A percentile compares a stretch with the other conserved stretches of the same genome.
phyloP scores from a whole-genome alignment of 1,140 invertebrate genomes.

The Sitodiplosis mosellana region DNA sequence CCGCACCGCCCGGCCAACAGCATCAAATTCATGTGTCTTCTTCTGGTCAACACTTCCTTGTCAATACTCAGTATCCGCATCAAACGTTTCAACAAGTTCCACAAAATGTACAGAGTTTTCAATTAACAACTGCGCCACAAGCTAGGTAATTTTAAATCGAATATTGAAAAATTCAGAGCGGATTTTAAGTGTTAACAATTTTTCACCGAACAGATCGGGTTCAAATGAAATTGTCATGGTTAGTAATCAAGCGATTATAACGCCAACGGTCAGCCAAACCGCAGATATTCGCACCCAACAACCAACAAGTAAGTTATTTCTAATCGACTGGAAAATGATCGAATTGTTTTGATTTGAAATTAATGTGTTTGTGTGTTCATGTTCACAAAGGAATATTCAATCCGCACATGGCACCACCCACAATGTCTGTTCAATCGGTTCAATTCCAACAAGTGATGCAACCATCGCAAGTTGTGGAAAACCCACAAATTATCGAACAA shows the following conservation, averaged over 20 bases:
- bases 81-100: background rate
- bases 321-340: no score
- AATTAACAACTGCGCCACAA: background rate
- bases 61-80: slow-evolving; percentile 1
- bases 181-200: background rate
- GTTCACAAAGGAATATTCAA: no score
- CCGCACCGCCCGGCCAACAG: background rate
- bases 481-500: background rate
- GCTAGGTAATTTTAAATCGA: background rate
- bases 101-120: slow-evolving; percentile 2
- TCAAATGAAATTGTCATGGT: slow-evolving; percentile 1
- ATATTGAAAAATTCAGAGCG: background rate
- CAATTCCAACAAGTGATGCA: slow-evolving; percentile 1
- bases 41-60: slow-evolving; percentile 3
- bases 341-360: background rate
- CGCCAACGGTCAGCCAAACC: background rate
- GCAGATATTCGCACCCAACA: background rate
- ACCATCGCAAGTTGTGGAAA: background rate
- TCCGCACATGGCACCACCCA: background rate
- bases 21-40: slow-evolving; percentile 4
- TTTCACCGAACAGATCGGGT: background rate
- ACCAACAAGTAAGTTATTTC: background rate
- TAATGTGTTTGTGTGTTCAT: no score
- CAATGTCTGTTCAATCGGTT: background rate
- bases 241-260: background rate